Percentiles rank a stretch among this genome's conserved stretches.
phyloP scores from a whole-genome alignment of 2,113 vertebrate genomes.

The Scatophagus argus region DNA sequence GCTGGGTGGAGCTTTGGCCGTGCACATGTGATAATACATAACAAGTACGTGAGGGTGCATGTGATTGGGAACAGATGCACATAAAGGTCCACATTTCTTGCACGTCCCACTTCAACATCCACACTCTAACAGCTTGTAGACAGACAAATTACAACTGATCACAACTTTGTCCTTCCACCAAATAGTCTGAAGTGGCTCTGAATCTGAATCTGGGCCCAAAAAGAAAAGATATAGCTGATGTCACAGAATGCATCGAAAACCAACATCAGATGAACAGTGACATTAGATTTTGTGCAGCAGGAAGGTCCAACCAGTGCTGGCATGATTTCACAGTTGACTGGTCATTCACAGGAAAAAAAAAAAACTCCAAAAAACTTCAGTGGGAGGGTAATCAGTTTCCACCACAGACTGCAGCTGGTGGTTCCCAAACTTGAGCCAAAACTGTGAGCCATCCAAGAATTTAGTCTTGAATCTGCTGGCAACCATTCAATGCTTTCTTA shows the following conservation, averaged over 20 bases:
- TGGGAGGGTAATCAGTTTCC: slow-evolving; percentile 18
- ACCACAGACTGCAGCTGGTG: background rate
- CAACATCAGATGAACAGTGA: slow-evolving; percentile 38
- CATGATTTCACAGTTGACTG: slow-evolving; percentile 38
- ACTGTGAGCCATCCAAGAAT: background rate
- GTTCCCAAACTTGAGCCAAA: slow-evolving; percentile 4
- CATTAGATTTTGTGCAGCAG: slow-evolving; percentile 27
- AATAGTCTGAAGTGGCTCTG: background rate
- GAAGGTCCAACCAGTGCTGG: slow-evolving; percentile 4
- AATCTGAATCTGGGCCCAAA: background rate
- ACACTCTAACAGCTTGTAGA: background rate
- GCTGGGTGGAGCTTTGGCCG: slow-evolving; percentile 25
- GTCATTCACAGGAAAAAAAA: slow-evolving; percentile 26
- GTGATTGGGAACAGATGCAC: slow-evolving; percentile 23
- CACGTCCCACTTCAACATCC: background rate
- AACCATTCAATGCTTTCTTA: background rate
- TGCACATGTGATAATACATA: slow-evolving; percentile 40
- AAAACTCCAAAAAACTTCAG: too few relatives aligned
- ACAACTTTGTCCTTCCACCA: background rate
- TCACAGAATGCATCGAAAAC: slow-evolving; percentile 20
- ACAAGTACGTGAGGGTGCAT: background rate
- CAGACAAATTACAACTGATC: background rate
- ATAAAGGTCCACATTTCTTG: background rate
- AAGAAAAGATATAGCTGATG: slow-evolving; percentile 20
- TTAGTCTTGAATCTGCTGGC: background rate